These are phyloP conservation scores for Sinotaia quadrata DNA, from an alignment of 2,888 invertebrate species.

Conservation along the genomic window DNA sequence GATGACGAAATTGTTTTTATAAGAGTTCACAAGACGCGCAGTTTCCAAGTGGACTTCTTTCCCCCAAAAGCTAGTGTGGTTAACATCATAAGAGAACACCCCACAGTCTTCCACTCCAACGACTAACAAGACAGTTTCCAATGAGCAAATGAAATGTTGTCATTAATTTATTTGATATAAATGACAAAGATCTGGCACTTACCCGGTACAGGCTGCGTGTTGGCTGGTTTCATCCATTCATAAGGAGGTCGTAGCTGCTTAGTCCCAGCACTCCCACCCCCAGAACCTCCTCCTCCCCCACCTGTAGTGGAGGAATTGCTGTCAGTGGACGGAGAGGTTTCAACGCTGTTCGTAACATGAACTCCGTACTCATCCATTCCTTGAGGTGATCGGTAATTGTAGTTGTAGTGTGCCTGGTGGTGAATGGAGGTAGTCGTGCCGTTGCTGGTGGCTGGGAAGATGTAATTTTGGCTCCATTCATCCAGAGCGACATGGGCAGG, in stretches of 20 bases:
- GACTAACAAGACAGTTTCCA: no score
- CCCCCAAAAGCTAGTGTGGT: no score
- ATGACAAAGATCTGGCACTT: conserved; percentile 30
- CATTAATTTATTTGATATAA: no score
- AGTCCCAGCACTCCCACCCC: conserved; percentile 49
- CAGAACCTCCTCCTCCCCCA: conserved; percentile 34
- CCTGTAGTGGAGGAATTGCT: conserved; percentile 46
- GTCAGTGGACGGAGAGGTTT: conserved; percentile 45
- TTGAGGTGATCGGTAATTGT: conserved; percentile 32
- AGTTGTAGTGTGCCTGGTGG: conserved; percentile 34
- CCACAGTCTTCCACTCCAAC: no score
- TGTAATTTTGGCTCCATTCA: conserved; percentile 51
- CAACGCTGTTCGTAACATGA: conserved; percentile 28
- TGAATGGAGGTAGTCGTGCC: conserved; percentile 36
- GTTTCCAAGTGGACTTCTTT: no score
- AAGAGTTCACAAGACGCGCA: no score
- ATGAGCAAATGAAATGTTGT: no score
- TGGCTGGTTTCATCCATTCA: conserved; percentile 68
- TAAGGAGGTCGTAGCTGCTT: conserved; percentile 62
- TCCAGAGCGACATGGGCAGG: conserved; percentile 39
- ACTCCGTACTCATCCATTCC: conserved; percentile 18
- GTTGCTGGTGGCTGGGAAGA: conserved; percentile 40
- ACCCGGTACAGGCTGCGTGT: conserved; percentile 57
- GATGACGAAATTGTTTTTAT: no score
- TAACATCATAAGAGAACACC: no score